A percentile compares a stretch with the other conserved stretches of the same genome.
These are phyloP conservation scores for Wiebesia pumilae DNA, from an alignment of 1,140 invertebrate species.

Conservation along the genomic window DNA sequence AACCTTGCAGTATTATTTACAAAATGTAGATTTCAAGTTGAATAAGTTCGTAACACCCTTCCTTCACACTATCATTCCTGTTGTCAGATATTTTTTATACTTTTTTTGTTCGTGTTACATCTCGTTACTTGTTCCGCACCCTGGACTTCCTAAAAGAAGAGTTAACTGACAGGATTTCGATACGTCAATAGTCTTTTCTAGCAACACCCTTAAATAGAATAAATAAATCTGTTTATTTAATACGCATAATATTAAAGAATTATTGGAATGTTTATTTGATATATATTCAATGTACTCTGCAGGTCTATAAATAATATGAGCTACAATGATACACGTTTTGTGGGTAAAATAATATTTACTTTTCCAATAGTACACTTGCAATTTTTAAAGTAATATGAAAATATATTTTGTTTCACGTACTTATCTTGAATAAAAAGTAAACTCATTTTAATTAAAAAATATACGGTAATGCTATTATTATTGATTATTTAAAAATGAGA, in stretches of 20 bases:
- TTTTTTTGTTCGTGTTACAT: neutral
- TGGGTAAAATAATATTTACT: no score
- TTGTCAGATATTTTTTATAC: neutral
- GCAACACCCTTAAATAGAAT: slow-evolving; percentile 25
- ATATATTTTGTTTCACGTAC: no score
- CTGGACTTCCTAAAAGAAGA: slow-evolving; percentile 14
- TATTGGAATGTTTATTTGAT: neutral
- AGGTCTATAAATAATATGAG: neutral
- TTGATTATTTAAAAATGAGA: no score
- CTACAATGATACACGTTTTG: no score
- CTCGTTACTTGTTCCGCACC: neutral
- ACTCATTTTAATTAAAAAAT: no score
- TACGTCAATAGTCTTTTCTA: slow-evolving; percentile 39
- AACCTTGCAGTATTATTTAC: neutral
- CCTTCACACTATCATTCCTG: neutral
- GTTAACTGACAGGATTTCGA: slow-evolving; percentile 45
- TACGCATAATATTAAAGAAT: neutral
- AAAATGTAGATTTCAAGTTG: neutral
- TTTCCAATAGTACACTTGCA: no score
- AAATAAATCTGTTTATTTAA: slow-evolving; percentile 37
- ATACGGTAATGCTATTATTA: no score
- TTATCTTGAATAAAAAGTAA: no score
- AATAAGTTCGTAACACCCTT: neutral
- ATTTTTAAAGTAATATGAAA: no score
- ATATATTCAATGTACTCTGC: neutral